Percentiles rank a stretch among this genome's conserved stretches.
phyloP scores from a whole-genome alignment of 2,888 invertebrate species.

The Cyclophora albipunctata region DNA sequence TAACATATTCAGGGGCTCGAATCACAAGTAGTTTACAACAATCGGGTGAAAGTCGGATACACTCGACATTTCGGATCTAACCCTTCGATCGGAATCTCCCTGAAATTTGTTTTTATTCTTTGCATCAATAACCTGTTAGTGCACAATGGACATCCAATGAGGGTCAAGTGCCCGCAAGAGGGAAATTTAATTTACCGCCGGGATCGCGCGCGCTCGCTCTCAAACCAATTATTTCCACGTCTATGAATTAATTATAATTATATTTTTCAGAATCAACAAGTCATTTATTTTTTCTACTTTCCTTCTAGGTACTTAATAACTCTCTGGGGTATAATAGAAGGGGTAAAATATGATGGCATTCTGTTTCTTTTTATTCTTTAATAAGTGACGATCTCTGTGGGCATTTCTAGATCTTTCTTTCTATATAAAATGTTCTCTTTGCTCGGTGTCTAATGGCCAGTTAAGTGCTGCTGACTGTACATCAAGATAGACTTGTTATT shows the following conservation, averaged over 20 bases:
- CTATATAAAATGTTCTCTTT: too few relatives aligned
- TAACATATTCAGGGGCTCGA: background rate
- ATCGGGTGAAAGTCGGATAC: constrained; percentile 1
- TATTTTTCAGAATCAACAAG: background rate
- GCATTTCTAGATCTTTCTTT: too few relatives aligned
- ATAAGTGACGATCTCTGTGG: too few relatives aligned
- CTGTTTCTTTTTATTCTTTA: too few relatives aligned
- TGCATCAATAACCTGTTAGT: constrained; percentile 49
- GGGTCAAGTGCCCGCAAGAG: constrained; percentile 52
- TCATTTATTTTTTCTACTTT: too few relatives aligned
- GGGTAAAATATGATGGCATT: too few relatives aligned
- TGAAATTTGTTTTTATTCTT: constrained; percentile 36
- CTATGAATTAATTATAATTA: constrained; percentile 29
- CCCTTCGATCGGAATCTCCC: constrained; percentile 11
- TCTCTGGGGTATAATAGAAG: too few relatives aligned
- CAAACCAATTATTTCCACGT: constrained; percentile 46
- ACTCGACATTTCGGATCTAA: constrained; percentile 12
- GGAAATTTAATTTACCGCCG: constrained; percentile 52
- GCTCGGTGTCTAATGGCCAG: too few relatives aligned
- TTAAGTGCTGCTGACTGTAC: too few relatives aligned
- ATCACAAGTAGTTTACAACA: background rate
- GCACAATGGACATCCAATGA: constrained; percentile 44
- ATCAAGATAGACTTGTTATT: too few relatives aligned
- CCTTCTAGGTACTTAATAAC: too few relatives aligned
- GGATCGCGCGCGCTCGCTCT: constrained; percentile 36